Conservation (phyloP, 2,888 invertebrate genomes). For the Cephus rjabovi region DNA sequence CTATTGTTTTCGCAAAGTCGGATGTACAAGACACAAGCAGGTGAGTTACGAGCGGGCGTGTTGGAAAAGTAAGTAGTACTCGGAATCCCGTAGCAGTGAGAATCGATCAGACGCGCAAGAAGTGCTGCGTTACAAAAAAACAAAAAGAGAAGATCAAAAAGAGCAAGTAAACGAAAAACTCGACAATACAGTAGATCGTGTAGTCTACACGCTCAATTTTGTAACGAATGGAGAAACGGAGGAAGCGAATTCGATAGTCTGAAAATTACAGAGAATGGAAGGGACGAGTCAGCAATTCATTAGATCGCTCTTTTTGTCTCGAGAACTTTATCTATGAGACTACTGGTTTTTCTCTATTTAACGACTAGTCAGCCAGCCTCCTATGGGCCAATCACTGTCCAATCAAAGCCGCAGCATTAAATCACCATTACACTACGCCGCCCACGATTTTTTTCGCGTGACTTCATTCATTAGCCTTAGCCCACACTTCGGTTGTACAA, state of each 20-base stretch:
- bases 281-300: slow-evolving; percentile 38
- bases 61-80: neutral
- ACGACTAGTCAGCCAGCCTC: slow-evolving; percentile 13
- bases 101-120: neutral
- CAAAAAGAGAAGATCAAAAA: neutral
- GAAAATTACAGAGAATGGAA: slow-evolving; percentile 40
- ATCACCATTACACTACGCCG: slow-evolving; percentile 6
- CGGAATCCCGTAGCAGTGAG: neutral
- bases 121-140: neutral
- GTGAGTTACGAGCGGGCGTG: neutral
- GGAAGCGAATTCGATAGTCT: slow-evolving; percentile 32
- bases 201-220: neutral
- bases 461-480: neutral
- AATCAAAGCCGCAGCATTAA: slow-evolving; percentile 17
- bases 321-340: slow-evolving; percentile 7
- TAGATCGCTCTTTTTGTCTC: slow-evolving; percentile 17
- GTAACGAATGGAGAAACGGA: slow-evolving; percentile 17
- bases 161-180: slow-evolving; percentile 7
- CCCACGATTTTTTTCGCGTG: neutral
- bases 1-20: neutral
- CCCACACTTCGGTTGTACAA: neutral
- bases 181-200: neutral
- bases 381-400: slow-evolving; percentile 17
- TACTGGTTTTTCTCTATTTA: slow-evolving; percentile 14
- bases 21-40: neutral